Percentiles rank a stretch among this genome's conserved stretches.
These are phyloP conservation scores for Maconellicoccus hirsutus DNA, from an alignment of 1,140 invertebrate genomes.

Conservation along the genomic window DNA sequence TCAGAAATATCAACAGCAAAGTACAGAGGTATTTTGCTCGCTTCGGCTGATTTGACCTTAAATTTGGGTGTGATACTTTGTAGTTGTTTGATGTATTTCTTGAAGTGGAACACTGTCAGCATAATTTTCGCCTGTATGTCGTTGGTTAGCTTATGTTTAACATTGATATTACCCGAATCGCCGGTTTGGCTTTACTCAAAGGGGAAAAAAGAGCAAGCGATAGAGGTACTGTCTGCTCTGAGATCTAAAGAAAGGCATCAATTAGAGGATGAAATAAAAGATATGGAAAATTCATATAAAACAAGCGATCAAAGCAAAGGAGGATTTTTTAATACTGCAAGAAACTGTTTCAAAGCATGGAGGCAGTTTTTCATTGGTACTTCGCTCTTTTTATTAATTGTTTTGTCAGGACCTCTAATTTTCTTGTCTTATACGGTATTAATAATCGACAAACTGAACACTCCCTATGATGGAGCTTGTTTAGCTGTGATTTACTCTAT, in stretches of 20 bases:
- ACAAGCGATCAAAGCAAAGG: neutral
- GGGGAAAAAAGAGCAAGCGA: neutral
- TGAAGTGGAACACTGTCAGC: neutral
- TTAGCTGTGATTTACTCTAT: neutral
- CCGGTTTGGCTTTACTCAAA: neutral
- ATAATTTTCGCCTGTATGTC: neutral
- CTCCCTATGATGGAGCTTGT: neutral
- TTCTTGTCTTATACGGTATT: neutral
- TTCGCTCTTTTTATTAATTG: neutral
- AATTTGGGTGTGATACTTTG: neutral
- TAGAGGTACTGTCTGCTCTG: neutral
- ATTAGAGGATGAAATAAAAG: neutral
- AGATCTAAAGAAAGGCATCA: neutral
- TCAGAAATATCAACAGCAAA: conserved; percentile 4
- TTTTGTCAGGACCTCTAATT: neutral
- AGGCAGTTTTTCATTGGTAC: neutral
- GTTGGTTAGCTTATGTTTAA: neutral
- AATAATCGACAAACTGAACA: neutral
- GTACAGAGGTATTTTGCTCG: neutral
- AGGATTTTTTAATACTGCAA: neutral
- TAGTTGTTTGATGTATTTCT: neutral
- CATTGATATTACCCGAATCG: neutral
- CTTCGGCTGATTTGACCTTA: neutral
- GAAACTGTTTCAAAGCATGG: neutral
- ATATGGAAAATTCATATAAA: neutral